These are phyloP conservation scores for Bradypodion ventrale DNA, from an alignment of 2,797 vertebrate species.

Conservation along the genomic window DNA sequence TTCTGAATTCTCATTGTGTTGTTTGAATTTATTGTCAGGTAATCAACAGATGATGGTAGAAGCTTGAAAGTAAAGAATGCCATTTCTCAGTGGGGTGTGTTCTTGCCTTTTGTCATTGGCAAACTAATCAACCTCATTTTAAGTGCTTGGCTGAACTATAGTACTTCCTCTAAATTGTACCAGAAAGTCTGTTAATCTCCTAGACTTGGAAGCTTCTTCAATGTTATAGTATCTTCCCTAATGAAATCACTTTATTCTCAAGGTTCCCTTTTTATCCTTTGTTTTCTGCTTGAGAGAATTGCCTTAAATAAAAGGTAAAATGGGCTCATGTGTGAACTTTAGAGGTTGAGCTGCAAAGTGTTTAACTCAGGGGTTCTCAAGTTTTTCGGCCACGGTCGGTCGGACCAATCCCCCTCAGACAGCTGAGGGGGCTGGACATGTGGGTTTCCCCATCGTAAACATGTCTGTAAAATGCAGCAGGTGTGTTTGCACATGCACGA, in stretches of 20 bases:
- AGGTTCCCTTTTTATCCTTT: constrained; percentile 29
- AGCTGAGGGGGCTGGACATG: no score
- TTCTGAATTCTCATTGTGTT: neutral
- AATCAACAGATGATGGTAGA: constrained; percentile 20
- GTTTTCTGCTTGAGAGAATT: no score
- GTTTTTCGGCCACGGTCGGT: no score
- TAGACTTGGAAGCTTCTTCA: constrained; percentile 22
- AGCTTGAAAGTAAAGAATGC: constrained; percentile 39
- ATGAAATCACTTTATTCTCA: constrained; percentile 7
- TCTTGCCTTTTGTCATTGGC: constrained; percentile 4
- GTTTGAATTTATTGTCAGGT: neutral
- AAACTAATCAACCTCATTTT: constrained; percentile 20
- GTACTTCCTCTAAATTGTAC: constrained; percentile 19
- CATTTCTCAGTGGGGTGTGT: constrained; percentile 11
- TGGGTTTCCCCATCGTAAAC: no score
- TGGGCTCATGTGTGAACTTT: constrained; percentile 34
- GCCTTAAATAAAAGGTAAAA: constrained; percentile 51
- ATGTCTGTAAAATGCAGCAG: no score
- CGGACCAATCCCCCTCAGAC: no score
- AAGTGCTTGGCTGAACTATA: neutral
- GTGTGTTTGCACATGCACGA: no score
- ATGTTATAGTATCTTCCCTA: constrained; percentile 27
- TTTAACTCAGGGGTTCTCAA: no score
- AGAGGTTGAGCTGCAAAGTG: constrained; percentile 35
- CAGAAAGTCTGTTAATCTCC: neutral